Evolutionary conservation across 2,888 invertebrate species (phyloP), one percentile per base, ranked within the genome.

Genomic region (Papilio gigon): DNA sequence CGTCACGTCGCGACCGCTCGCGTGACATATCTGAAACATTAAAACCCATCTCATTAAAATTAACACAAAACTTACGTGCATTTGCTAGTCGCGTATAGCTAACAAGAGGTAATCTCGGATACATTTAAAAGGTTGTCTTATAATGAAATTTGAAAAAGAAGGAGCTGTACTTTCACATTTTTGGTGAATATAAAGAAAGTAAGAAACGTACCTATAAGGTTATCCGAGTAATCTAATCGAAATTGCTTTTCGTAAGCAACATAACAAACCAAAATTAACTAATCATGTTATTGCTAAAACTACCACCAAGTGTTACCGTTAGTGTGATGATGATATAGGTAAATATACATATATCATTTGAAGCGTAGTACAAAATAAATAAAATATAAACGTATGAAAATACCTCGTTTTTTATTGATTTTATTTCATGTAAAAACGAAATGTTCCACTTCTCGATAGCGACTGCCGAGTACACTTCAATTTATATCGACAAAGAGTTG

Each of bases 1-100:
- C 0, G 92, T 92, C 56, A 92, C 86, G 74, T 92, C 91, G 44
- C 87, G 84, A 0, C 92, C 92, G 0, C 85, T 89, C 5, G 89
- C 83, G 73, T 89, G 89, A 74, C 92, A 92, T 25, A 92, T 80
- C 92, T 92, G 85, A 50, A 89, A 81, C 33, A 44, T 33, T n/a
- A 47, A 65, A 25, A 8, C 17, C 9, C 1, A 53, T n/a, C 30
- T 9, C 4, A 17, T 56, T 56, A 30, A 9, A 53, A 30, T 8
- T 4, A 27, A 56, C 1, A 30, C 25, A n/a, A 14, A n/a, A n/a
- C n/a, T 53, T 22, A 12, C 12, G 2, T 47, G 22, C 4, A 40
- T 40, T 22, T 11, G 3, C 25, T 5, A 25, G 25, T 0, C 14
- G 4, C n/a, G 0, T n/a, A 40, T 14, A 40, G n/a, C 40, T 40